Base-by-base conservation (phyloP, 2,113 vertebrate genomes). In the Chinchilla lanigera region DNA sequence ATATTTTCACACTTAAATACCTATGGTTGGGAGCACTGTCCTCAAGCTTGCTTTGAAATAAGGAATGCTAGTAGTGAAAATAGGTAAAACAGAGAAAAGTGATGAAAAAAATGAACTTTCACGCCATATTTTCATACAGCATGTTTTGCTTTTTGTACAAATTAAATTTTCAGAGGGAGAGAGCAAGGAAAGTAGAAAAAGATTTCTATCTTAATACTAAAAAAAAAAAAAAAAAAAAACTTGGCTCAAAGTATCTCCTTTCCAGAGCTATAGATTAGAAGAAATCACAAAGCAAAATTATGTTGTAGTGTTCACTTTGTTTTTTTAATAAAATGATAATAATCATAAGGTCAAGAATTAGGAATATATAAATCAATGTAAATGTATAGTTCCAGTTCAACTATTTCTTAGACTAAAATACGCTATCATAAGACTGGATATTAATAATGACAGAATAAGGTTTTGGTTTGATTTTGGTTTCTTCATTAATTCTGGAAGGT, bases 251-350 rank as follows among this genome's bases (percentile, higher is more conserved):
- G 28, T 78, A 47, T 50, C 14, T 81, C 5, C 17, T 47, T 41
- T 73, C 69, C 19, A 41, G 47, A 93, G 56, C 22, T 89, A 2
- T 20, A 80, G 24, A 1, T 93, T 1, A 69, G 6, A 89, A 90
- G 75, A 95, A 65, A 63, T 73, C 38, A 63, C 8, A 58, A 87
- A 52, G 24, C 67, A 20, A 94, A 78, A 61, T 54, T 33, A 8
- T 58, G 0, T 80, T 92, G 41, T 26, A 65, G 20, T 30, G 11
- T 63, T 73, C 61, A 92, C n/a, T n/a, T n/a, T 58, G 7, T 56
- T 86, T 93, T 13, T 83, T 95, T 91, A 86, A 93, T 93, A 60
- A 95, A 82, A 69, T 65, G 5, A 56, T 80, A 84, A 58, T 67
- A 75, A 24, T 69, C 86, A 71, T 92, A 35, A 96, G 81, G 71